Conservation (phyloP, 2,113 vertebrate genomes). For the Neolamprologus ventralis region DNA sequence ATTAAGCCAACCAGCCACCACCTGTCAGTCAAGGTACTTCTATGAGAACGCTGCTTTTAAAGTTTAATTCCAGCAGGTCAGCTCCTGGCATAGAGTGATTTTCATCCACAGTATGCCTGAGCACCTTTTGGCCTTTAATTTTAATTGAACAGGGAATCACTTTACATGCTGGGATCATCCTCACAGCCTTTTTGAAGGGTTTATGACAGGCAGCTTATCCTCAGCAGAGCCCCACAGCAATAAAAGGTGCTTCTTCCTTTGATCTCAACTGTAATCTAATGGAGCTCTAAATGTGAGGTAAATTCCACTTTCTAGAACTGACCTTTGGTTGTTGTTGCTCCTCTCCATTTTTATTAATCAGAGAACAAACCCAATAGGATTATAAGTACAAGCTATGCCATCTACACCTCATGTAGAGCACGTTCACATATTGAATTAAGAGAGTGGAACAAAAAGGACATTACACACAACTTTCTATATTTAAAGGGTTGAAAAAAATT, state of each 20-base stretch:
- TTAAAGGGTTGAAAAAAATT: background rate
- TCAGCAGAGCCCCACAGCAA: background rate
- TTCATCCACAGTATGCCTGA: background rate
- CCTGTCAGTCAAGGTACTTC: background rate
- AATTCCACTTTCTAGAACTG: background rate
- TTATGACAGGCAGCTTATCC: background rate
- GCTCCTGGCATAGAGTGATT: background rate
- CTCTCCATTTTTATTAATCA: background rate
- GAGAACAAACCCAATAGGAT: background rate
- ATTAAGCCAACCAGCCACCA: background rate
- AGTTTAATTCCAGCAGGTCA: background rate
- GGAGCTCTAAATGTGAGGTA: background rate
- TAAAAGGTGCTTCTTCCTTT: background rate
- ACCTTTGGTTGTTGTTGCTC: background rate
- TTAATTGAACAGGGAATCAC: background rate
- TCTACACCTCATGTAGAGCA: background rate
- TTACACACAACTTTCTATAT: background rate
- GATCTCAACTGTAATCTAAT: background rate
- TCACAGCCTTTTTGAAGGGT: background rate
- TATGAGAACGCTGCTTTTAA: background rate
- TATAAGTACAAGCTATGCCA: background rate
- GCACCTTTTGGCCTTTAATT: background rate
- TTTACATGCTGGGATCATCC: constrained; percentile 1
- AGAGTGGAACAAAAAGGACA: background rate
- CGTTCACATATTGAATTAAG: background rate